Base-by-base conservation (phyloP, 2,797 vertebrate species). In the Parauchenoglanis ngamensis region DNA sequence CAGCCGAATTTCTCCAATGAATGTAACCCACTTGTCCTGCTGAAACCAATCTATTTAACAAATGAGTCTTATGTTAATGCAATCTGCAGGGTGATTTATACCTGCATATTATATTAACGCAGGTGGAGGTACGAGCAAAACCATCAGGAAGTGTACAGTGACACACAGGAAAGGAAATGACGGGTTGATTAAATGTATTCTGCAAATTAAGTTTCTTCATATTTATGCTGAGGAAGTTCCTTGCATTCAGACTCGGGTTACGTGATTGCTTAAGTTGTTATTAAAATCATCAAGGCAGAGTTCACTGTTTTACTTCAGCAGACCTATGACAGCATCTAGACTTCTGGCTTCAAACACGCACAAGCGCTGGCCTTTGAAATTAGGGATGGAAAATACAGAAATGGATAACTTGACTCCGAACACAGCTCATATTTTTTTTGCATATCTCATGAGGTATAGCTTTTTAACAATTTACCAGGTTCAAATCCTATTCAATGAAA, bases 51-150 rank as follows among this genome's bases (percentile, higher is more conserved):
- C 70, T 81, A 56, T 67, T 86, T 82, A 72, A 63, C 67, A 87
- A 87, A 82, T 82, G 54, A 61, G 61, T 77, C 54, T 72, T 80
- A 80, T 70, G 63, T 80, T 80, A 80, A 86, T 86, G 85, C 31
- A 76, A 86, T 70, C 76, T 70, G 77, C 52, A 61, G 61, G 31
- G 72, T 49, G 46, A 67, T 86, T 86, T 78, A 81, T 81, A 86
- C 56, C 52, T 46, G 35, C 49, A 44, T 80, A 61, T 80, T 61
- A 80, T 80, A 80, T 80, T 80, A 44, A 80, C 57, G 61, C 57
- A 7, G 57, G 54, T 63, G 4, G n/a, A 0, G 8, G 21, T 7
- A 31, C 17, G 17, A 56, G 76, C n/a, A 56, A 19, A 57, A 31
- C n/a, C 56, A 44, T 61, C 78, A 44, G 57, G 59, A 81, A 81